Evolutionary conservation across 2,797 vertebrate genomes (phyloP).

Genomic region (Pterois miles): DNA sequence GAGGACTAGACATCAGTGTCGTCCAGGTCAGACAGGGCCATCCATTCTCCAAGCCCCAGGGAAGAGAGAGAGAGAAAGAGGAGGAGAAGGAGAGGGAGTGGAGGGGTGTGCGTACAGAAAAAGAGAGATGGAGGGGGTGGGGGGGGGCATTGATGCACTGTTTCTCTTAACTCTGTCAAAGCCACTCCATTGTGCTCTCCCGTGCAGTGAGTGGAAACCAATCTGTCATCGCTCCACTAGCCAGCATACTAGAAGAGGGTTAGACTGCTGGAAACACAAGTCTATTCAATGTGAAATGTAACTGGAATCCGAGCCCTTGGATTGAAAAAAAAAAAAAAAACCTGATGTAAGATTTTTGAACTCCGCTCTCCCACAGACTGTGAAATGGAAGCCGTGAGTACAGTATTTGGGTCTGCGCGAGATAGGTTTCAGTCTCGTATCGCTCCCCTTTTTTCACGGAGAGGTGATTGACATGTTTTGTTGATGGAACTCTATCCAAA

Average conservation of each 20-base stretch:
- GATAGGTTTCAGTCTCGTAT: constrained; percentile 71
- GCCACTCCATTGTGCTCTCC: constrained; percentile 78
- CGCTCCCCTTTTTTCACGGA: constrained; percentile 50
- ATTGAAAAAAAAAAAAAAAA: constrained; percentile 50
- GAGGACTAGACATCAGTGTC: constrained; percentile 79
- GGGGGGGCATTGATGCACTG: constrained; percentile 68
- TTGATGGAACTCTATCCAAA: constrained; percentile 71
- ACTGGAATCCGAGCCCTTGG: constrained; percentile 73
- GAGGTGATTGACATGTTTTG: constrained; percentile 75
- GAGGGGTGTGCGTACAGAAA: constrained; percentile 25
- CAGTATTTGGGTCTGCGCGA: constrained; percentile 64
- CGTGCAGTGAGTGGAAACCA: constrained; percentile 77
- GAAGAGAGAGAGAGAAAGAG: constrained; percentile 56
- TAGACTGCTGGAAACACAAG: constrained; percentile 75
- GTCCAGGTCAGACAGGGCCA: constrained; percentile 81
- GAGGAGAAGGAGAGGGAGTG: constrained; percentile 32
- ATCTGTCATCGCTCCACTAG: constrained; percentile 82
- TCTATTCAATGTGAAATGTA: constrained; percentile 78
- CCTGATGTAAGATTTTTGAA: constrained; percentile 68
- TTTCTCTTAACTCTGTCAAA: constrained; percentile 81
- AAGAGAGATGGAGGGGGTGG: constrained; percentile 33
- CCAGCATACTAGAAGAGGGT: constrained; percentile 69
- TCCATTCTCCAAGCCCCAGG: constrained; percentile 80
- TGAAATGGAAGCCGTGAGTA: constrained; percentile 72
- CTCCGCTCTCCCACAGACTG: constrained; percentile 66